Evolutionary conservation across 2,113 vertebrate genomes (phyloP).

Genomic region (Gambusia holbrooki): DNA sequence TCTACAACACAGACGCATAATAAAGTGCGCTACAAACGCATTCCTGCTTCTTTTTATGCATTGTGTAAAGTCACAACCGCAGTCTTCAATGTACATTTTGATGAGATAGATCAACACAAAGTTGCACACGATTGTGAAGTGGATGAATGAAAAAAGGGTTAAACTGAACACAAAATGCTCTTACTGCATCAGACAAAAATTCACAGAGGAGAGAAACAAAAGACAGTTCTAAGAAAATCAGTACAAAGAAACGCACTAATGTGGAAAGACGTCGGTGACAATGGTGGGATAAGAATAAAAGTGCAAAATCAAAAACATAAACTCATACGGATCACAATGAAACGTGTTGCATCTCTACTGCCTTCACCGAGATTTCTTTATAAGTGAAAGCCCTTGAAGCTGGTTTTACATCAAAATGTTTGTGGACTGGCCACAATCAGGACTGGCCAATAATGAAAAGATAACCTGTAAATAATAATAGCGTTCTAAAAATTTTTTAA

Average conservation of each 20-base stretch:
- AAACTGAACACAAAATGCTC: not conserved
- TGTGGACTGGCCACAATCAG: not conserved
- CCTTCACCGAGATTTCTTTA: not conserved
- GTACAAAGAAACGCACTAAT: not conserved
- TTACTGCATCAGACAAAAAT: not conserved
- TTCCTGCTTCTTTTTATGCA: no score
- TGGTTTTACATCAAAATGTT: not conserved
- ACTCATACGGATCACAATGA: not conserved
- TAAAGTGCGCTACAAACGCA: not conserved
- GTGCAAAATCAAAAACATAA: not conserved
- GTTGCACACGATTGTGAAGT: no score
- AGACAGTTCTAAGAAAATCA: not conserved
- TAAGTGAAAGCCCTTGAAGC: no score
- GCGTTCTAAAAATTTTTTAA: no score
- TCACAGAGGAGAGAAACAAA: not conserved
- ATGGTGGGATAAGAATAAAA: not conserved
- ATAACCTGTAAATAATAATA: no score
- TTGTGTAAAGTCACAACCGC: not conserved
- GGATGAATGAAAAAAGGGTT: no score
- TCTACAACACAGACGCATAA: not conserved
- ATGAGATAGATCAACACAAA: not conserved
- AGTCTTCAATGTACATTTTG: not conserved
- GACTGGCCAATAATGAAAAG: no score
- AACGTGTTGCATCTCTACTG: not conserved
- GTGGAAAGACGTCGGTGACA: not conserved